Base-by-base conservation (phyloP, 2,113 vertebrate genomes). In the Halcyon senegalensis region DNA sequence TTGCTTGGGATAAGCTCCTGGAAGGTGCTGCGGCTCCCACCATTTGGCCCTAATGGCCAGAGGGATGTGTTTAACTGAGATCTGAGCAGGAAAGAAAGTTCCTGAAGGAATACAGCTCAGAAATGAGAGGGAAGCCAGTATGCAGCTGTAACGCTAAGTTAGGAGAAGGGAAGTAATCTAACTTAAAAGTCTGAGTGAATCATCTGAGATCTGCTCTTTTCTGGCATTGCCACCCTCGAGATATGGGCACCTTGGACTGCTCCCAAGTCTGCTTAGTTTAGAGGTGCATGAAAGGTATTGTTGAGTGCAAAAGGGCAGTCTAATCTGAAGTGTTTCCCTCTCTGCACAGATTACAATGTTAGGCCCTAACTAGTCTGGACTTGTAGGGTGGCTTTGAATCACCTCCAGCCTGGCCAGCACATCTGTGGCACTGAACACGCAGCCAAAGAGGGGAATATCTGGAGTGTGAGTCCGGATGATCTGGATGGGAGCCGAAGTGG, bases 391-490 rank as follows among this genome's bases (percentile, higher is more conserved):
- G 31, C 73, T 55, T 75, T 70, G 51, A 37, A 23, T n/a, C 72
- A 27, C 31, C 58, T 56, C 35, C 35, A 23, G 39, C 15, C 24
- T 56, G 59, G 37, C 39, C 43, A 44, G 35, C 67, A 27, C 37
- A 16, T 5, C 28, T 33, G 27, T 0, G 4, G 19, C 62, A 2
- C 86, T 53, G 41, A 37, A 13, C 0, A 3, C 50, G 30, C 56
- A 44, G 81, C 44, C 41, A 27, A 11, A 43, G 44, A 13, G 50
- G 37, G 37, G 51, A 67, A 24, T 27, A 28, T 75, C 69, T 51
- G 41, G 6, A 35, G 16, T 0, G 0, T 1, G 7, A 39, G 33
- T 23, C 39, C 3, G 5, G 20, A 3, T 8, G n/a, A 13, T 1
- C 2, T 3, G 18, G 5, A 9, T 17, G 11, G 33, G 25, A 27